Conservation (phyloP, 1,140 invertebrate species). For the Oscheius sp. region DNA sequence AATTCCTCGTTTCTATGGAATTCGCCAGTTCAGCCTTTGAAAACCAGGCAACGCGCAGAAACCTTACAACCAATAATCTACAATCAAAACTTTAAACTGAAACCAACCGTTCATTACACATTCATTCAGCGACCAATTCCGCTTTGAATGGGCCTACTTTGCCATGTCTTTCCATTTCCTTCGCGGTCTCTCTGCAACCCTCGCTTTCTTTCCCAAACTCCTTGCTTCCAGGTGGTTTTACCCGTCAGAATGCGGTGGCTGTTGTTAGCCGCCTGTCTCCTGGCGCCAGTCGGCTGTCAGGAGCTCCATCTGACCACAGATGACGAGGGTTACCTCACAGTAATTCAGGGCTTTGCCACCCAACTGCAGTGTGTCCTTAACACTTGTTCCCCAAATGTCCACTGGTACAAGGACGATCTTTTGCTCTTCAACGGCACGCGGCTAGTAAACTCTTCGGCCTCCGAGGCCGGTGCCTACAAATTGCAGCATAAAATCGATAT, state of each 20-base stretch:
- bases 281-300: neutral
- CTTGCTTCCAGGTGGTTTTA: constrained; percentile 1
- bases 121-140: neutral
- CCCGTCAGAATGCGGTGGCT: constrained; percentile 5
- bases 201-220: neutral
- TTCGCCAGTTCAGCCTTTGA: no score
- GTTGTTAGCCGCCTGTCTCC: neutral
- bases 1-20: no score
- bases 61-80: neutral
- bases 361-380: constrained; percentile 44
- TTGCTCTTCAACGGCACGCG: constrained; percentile 39
- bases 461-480: constrained; percentile 24
- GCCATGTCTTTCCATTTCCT: neutral
- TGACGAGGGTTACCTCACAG: constrained; percentile 43
- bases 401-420: constrained; percentile 43
- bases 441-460: constrained; percentile 29
- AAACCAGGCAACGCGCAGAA: no score
- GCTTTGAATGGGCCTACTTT: neutral
- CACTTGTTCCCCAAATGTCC: constrained; percentile 33
- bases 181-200: neutral
- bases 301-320: constrained; percentile 38
- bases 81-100: neutral
- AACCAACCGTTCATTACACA: neutral
- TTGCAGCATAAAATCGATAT: constrained; percentile 29
- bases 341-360: constrained; percentile 44